Percentiles rank a stretch among this genome's conserved stretches.
These are phyloP conservation scores for Dolichopus griseipennis DNA, from an alignment of 2,888 invertebrate genomes.

Conservation along the genomic window DNA sequence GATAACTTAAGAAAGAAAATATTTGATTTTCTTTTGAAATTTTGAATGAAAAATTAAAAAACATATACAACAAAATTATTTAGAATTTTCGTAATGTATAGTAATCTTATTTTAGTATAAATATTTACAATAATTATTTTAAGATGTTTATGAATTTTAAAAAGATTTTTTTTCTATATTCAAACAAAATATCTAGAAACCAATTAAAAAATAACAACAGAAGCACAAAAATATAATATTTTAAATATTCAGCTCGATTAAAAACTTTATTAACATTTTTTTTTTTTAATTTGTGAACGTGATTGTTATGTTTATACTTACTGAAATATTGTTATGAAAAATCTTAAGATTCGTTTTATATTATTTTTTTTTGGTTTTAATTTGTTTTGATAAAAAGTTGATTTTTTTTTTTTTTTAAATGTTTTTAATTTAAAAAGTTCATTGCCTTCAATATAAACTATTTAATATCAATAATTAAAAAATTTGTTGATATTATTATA, in stretches of 20 bases:
- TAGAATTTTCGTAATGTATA: background rate
- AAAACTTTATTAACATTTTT: background rate
- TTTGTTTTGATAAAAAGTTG: background rate
- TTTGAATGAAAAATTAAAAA: too few relatives aligned
- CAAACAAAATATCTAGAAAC: too few relatives aligned
- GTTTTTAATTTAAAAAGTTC: background rate
- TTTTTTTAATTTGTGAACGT: background rate
- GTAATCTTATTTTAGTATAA: background rate
- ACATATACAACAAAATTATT: too few relatives aligned
- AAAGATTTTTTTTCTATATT: background rate
- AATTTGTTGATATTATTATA: too few relatives aligned
- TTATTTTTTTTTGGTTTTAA: too few relatives aligned
- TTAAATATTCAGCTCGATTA: too few relatives aligned
- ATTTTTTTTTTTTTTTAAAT: background rate
- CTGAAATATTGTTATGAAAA: background rate
- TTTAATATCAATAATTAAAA: too few relatives aligned
- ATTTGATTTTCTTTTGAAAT: too few relatives aligned
- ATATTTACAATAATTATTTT: constrained; percentile 6
- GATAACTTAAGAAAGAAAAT: too few relatives aligned
- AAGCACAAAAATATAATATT: too few relatives aligned
- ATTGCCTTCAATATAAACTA: background rate
- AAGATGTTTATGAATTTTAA: constrained; percentile 1
- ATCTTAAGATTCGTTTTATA: too few relatives aligned
- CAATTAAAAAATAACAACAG: too few relatives aligned
- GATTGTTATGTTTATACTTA: background rate